Evolutionary conservation across 2,113 vertebrate species (phyloP), one percentile per base, ranked within the genome.

Genomic region (Laticauda colubrina): DNA sequence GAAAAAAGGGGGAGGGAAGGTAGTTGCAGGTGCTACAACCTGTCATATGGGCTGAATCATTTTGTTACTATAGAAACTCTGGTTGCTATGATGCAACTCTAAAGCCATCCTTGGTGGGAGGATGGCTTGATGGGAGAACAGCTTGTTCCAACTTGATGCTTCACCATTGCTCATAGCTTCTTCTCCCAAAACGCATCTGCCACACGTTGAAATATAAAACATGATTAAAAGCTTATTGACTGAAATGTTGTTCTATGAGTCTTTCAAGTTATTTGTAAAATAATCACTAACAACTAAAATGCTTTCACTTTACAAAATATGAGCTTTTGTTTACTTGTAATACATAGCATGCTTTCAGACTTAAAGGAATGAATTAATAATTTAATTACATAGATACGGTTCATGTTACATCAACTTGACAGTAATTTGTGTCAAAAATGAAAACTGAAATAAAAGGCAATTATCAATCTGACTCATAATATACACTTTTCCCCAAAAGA

Each of bases 131-230:
- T 43, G 57, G 88, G 34, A 20, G 48, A 92, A 85, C 24, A 91
- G 64, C 91, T 81, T 91, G 89, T 53, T 94, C 48, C 3, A 21
- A 90, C 92, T 90, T 87, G 92, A 90, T 26, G 55, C 57, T 86
- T n/a, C 56, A 55, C 23, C n/a, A 54, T 12, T 55, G 57, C 81
- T 56, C 34, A 56, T 15, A 55, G 29, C 23, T 34, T 75, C 81
- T 34, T 87, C 81, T 87, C 91, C 61, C 86, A 69, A 24, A 75
- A 1, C 53, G n/a, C 24, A 3, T 69, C 34, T 24, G 29, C 21
- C 87, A 14, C 45, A 6, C 51, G 86, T 85, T 56, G 29, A 56
- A 15, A 45, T 29, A 89, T 85, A 91, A 34, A 23, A 48, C 81
- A 7, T 23, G 88, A 64, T 39, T 26, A 90, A 89, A 81, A 88